Base-by-base conservation (phyloP, 1,140 invertebrate species). In the Mercenaria mercenaria region DNA sequence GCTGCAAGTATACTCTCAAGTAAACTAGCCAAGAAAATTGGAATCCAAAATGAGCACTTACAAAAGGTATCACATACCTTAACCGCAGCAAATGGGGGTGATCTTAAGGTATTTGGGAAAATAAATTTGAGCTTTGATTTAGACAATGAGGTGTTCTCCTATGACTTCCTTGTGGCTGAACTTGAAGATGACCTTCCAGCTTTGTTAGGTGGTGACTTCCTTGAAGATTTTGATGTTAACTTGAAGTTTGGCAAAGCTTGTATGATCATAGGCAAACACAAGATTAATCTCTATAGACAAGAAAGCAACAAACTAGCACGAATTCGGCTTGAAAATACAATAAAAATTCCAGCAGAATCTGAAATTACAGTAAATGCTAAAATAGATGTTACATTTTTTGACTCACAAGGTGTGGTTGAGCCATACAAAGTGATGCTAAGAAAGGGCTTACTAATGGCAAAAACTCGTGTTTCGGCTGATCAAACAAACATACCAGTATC, bases 251-350 rank as follows among this genome's bases (percentile, higher is more conserved):
- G 61, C 0, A 84, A 84, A 52, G n/a, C 56, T 26, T 41, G 43
- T 32, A 84, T 69, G 81, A 50, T 64, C 1, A 84, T 84, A 29
- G 81, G 81, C 4, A 84, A 84, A 84, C 61, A 84, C 34, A 84
- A 84, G 72, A 52, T 84, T 15, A 84, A 50, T 50, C 64, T 69
- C 18, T 15, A 43, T 10, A 84, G 81, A 84, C 20, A 69, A 15
- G 81, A 84, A 84, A 69, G 26, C 26, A 69, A 84, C 26, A 67
- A 84, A 37, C 1, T 84, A 10, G 81, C 59, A 13, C 3, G 81
- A 13, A 84, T 84, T 11, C 41, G 43, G 32, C 64, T 84, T 1
- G 26, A 50, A 3, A 23, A 47, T 29, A 32, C 20, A 0, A n/a
- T 26, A 18, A 69, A 50, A 47, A 47, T 69, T 47, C 81, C 81